A percentile compares a stretch with the other conserved stretches of the same genome.
phyloP scores from a whole-genome alignment of 2,888 invertebrate genomes.

The Nineta flava region DNA sequence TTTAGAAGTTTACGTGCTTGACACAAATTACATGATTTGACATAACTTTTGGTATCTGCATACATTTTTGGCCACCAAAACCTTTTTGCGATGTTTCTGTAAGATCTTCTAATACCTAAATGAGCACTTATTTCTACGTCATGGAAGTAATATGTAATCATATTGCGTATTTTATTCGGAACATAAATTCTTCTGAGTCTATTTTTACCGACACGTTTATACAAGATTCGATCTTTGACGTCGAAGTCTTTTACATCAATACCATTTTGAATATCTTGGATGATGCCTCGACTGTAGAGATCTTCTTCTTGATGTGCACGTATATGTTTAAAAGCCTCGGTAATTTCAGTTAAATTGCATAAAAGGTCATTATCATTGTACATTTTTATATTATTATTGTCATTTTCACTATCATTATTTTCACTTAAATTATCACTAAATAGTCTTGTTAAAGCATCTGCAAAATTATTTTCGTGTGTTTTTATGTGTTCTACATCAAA shows the following conservation, averaged over 20 bases:
- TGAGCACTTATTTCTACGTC: neutral
- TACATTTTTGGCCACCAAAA: neutral
- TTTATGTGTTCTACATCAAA: neutral
- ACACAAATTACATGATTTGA: neutral
- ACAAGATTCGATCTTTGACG: no score
- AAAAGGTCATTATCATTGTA: neutral
- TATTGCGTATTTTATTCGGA: neutral
- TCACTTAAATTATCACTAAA: neutral
- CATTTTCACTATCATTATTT: neutral
- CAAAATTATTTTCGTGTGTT: neutral
- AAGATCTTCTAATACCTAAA: neutral
- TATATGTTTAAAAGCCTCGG: neutral
- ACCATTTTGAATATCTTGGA: neutral
- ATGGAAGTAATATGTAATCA: neutral
- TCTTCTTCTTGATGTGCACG: neutral
- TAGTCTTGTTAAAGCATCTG: neutral
- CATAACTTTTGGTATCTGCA: neutral
- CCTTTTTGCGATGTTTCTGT: no score
- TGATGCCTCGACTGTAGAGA: neutral
- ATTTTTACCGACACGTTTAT: neutral
- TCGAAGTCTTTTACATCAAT: neutral
- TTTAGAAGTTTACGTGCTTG: neutral
- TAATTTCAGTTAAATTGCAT: neutral
- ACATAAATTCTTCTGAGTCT: neutral
- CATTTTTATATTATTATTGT: neutral